A percentile compares a stretch with the other conserved stretches of the same genome.
These are phyloP conservation scores for Drosophila obscura DNA, from an alignment of 1,140 invertebrate species.

Conservation along the genomic window DNA sequence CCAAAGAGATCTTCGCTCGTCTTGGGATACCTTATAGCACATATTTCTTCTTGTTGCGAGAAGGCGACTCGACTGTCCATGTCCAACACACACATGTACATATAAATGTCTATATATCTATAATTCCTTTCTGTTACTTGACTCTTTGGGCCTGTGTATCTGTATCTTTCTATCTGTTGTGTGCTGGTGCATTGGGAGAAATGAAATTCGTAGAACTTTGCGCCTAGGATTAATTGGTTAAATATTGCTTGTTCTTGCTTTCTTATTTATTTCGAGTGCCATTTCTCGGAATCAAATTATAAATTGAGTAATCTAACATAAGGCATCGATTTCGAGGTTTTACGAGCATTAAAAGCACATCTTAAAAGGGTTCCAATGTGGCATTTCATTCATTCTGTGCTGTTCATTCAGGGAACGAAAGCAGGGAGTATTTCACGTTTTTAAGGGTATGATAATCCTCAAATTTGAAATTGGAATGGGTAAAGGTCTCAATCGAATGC, in stretches of 20 bases:
- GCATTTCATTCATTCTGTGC: no score
- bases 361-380: slow-evolving; percentile 11
- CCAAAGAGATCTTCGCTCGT: slow-evolving; percentile 71
- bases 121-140: slow-evolving; percentile 29
- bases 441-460: no score
- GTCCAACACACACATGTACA: slow-evolving; percentile 19
- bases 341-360: slow-evolving; percentile 10
- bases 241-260: slow-evolving; percentile 59
- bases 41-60: slow-evolving; percentile 42
- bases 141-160: slow-evolving; percentile 36
- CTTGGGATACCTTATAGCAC: slow-evolving; percentile 67
- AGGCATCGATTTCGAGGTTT: slow-evolving; percentile 32
- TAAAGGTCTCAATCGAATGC: no score
- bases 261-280: slow-evolving; percentile 15
- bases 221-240: slow-evolving; percentile 75
- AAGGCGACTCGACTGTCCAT: slow-evolving; percentile 41
- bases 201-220: slow-evolving; percentile 77
- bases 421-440: no score
- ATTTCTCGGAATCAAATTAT: slow-evolving; percentile 69
- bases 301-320: slow-evolving; percentile 67
- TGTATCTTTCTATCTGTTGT: slow-evolving; percentile 33
- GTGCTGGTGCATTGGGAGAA: slow-evolving; percentile 64
- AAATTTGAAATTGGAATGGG: no score
- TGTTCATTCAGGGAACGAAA: no score
- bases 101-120: slow-evolving; percentile 27